These are phyloP conservation scores for Xenopus petersii DNA, from an alignment of 2,797 vertebrate species.

Conservation along the genomic window DNA sequence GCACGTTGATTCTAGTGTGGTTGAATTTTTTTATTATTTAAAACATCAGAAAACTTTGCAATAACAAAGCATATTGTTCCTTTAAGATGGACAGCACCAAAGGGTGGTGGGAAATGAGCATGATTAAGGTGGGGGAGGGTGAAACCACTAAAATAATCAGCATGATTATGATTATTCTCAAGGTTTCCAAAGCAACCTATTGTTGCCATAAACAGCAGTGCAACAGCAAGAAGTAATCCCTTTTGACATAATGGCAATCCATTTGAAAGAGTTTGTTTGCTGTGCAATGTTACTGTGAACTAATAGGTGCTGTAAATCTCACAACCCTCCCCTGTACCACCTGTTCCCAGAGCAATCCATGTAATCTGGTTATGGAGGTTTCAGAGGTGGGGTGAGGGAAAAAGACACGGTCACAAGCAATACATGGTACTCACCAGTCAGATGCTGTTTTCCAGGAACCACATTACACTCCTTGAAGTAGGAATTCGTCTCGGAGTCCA, in stretches of 20 bases:
- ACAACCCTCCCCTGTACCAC: neutral
- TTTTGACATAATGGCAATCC: neutral
- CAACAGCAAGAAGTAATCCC: neutral
- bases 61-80: no score
- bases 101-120: neutral
- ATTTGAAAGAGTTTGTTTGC: neutral
- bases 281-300: neutral
- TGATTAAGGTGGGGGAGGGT: neutral
- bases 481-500: slow-evolving; percentile 77
- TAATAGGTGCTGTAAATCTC: neutral
- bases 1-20: no score
- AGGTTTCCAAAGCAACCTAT: slow-evolving; percentile 5
- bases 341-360: neutral
- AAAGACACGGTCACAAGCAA: neutral
- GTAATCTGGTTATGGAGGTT: slow-evolving; percentile 33
- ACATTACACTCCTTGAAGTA: slow-evolving; percentile 86
- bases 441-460: slow-evolving; percentile 73
- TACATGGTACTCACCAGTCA: slow-evolving; percentile 67
- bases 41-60: no score
- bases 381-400: neutral
- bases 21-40: no score
- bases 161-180: slow-evolving; percentile 4
- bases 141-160: slow-evolving; percentile 1
- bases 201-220: neutral
- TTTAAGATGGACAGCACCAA: no score